Evolutionary conservation across 2,888 invertebrate species (phyloP).

Genomic region (Macrosoma leucophasiata): DNA sequence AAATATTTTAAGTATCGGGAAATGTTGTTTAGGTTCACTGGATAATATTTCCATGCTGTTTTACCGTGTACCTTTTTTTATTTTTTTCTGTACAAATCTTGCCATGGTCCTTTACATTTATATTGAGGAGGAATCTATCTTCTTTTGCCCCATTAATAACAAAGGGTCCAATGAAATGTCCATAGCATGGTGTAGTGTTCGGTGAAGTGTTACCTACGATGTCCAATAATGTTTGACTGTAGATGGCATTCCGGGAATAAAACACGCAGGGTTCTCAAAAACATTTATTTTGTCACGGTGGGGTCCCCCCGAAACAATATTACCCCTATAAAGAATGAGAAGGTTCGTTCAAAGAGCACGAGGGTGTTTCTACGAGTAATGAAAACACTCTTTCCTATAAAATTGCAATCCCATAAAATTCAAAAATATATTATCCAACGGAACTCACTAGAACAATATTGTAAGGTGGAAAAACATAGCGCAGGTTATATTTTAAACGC

Average conservation of each 20-base stretch:
- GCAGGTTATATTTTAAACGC: no score
- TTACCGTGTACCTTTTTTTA: no score
- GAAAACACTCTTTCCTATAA: conserved; percentile 49
- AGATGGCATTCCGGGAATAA: conserved; percentile 31
- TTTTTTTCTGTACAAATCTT: no score
- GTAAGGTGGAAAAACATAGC: no score
- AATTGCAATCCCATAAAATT: conserved; percentile 39
- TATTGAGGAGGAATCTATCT: no score
- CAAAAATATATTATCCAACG: conserved; percentile 36
- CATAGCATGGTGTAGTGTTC: conserved; percentile 39
- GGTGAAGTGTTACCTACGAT: conserved; percentile 42
- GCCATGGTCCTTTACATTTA: no score
- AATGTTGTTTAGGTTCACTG: no score
- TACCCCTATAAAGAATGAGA: conserved; percentile 52
- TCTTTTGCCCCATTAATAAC: conserved; percentile 39
- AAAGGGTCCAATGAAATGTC: conserved; percentile 38
- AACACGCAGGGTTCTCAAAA: conserved; percentile 40
- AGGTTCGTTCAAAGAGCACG: no score
- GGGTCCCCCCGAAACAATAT: conserved; percentile 55
- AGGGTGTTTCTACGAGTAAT: conserved; percentile 47
- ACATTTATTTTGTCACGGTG: conserved; percentile 53
- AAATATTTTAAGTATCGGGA: no score
- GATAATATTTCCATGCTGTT: no score
- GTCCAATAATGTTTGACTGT: conserved; percentile 55
- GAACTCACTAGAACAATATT: no score